phyloP scores from a whole-genome alignment of 2,888 invertebrate species.

The Tachina fera region DNA sequence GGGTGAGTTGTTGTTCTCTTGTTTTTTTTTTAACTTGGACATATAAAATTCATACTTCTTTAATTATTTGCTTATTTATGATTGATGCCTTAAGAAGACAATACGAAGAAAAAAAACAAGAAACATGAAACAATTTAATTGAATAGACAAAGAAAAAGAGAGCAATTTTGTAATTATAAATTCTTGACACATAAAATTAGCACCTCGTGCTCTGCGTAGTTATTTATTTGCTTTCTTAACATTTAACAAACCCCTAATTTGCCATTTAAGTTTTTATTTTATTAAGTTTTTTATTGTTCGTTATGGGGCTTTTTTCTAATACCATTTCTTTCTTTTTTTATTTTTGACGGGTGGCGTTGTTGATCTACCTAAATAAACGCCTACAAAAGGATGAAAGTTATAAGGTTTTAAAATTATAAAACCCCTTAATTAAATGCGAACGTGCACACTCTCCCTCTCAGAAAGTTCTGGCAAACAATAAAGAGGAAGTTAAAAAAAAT shows the following conservation, averaged over 20 bases:
- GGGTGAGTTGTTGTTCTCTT: conserved; percentile 52
- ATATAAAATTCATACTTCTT: conserved; percentile 31
- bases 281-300: neutral
- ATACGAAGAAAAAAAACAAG: neutral
- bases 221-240: conserved; percentile 38
- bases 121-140: neutral
- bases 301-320: conserved; percentile 16
- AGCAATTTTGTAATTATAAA: conserved; percentile 49
- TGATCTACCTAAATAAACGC: conserved; percentile 64
- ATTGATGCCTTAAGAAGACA: conserved; percentile 50
- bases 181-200: conserved; percentile 65
- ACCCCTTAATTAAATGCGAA: conserved; percentile 65
- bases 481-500: conserved; percentile 42
- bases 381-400: conserved; percentile 64
- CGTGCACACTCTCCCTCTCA: conserved; percentile 12
- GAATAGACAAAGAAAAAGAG: conserved; percentile 10
- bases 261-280: conserved; percentile 24
- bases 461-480: neutral
- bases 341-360: neutral
- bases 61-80: conserved; percentile 64
- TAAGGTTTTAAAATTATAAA: conserved; percentile 45
- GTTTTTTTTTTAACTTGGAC: neutral
- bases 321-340: neutral
- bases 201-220: conserved; percentile 46
- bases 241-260: conserved; percentile 66